Conservation (phyloP, 2,888 invertebrate genomes). For the Panzeria rudis region DNA sequence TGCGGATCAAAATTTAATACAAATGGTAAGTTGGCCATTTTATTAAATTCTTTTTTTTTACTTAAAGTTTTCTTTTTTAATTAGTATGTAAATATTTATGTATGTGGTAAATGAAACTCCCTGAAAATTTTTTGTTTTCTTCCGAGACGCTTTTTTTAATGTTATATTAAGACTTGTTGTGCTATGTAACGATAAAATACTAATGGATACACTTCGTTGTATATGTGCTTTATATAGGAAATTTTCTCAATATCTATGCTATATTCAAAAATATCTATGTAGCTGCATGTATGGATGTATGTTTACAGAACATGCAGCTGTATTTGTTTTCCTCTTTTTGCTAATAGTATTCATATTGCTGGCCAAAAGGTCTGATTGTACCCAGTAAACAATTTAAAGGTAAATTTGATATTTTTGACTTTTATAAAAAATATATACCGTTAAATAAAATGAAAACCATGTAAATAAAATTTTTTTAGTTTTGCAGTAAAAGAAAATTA, state of each 20-base stretch:
- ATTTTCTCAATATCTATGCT: constrained; percentile 13
- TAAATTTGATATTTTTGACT: background rate
- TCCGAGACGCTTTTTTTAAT: background rate
- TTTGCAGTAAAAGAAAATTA: too few relatives aligned
- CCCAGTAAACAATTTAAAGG: constrained; percentile 26
- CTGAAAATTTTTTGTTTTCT: background rate
- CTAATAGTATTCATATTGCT: background rate
- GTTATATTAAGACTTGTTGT: background rate
- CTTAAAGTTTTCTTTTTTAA: constrained; percentile 7
- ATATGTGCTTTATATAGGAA: constrained; percentile 31
- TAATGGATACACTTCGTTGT: constrained; percentile 43
- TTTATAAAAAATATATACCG: too few relatives aligned
- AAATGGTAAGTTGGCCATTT: constrained; percentile 80
- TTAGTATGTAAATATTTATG: constrained; percentile 17
- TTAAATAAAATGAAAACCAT: too few relatives aligned
- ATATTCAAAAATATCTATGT: background rate
- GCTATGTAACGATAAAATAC: constrained; percentile 11
- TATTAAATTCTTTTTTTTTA: constrained; percentile 49
- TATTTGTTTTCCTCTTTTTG: constrained; percentile 10
- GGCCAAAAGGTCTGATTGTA: constrained; percentile 3
- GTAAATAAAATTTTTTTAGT: too few relatives aligned
- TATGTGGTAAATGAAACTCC: background rate
- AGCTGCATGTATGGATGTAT: background rate
- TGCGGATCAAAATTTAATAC: constrained; percentile 80
- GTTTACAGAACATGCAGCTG: constrained; percentile 40